Evolutionary conservation across 2,113 vertebrate species (phyloP), one percentile per base, ranked within the genome.

Genomic region (Pan paniscus): DNA sequence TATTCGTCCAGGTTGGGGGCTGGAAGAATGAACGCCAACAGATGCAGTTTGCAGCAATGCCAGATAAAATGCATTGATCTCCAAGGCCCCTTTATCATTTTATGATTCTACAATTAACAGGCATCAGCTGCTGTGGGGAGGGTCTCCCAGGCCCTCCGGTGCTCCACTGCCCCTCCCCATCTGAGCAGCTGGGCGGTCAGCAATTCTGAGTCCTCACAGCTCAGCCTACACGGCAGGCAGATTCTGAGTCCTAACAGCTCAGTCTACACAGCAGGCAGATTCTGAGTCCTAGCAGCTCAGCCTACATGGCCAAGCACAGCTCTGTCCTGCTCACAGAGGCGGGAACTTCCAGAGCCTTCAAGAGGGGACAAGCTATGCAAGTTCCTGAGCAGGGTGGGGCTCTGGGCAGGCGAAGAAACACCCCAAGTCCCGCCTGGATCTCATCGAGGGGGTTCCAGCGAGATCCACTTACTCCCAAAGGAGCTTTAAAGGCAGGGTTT

Each of bases 341-440:
- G 9, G n/a, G 68, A 72, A 8, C n/a, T 72, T 72, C 68, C 35
- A 38, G 68, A 46, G 43, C 9, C 25, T 40, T 14, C 38, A 11
- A 67, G 12, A 23, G 17, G 70, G 27, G 3, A 8, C 13, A 0
- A 3, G 46, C 70, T 22, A 8, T 25, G 10, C 43, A 11, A n/a
- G 32, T 14, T 35, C n/a, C 55, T 76, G 23, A 76, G 17, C 32
- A 11, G 79, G 35, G 52, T 2, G 32, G 9, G n/a, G 23, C 38
- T 35, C 11, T 35, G 17, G 22, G 35, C 6, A 38, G 14, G 16
- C 0, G 0, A 0, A 16, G 27, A 22, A 23, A 32, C 18, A 23
- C 38, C 3, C 27, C 32, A 14, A 10, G 25, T 55, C 8, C 27
- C 17, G 38, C 16, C 13, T 11, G 30, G 9, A 22, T 40, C 55